A percentile compares a stretch with the other conserved stretches of the same genome.
These are phyloP conservation scores for Didymodactylos carnosus DNA, from an alignment of 2,888 invertebrate species.

Conservation along the genomic window DNA sequence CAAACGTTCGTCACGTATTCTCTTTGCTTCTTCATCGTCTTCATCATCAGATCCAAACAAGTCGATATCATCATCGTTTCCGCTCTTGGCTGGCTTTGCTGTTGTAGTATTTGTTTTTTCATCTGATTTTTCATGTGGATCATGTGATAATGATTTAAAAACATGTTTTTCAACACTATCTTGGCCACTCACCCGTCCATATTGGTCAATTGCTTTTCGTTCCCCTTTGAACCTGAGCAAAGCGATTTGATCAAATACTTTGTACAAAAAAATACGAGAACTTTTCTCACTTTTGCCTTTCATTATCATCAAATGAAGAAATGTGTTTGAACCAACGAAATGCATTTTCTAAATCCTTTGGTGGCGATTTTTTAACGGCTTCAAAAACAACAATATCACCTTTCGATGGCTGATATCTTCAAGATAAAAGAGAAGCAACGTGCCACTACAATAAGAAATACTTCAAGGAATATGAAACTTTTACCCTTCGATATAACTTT, in stretches of 20 bases:
- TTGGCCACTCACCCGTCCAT: background rate
- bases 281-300: background rate
- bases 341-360: slow-evolving; percentile 7
- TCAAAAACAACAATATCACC: slow-evolving; percentile 13
- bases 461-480: no score
- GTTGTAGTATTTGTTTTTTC: no score
- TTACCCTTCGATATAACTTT: background rate
- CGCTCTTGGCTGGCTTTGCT: background rate
- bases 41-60: slow-evolving; percentile 14
- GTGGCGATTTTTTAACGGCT: background rate
- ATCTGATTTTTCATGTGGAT: background rate
- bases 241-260: background rate
- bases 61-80: slow-evolving; percentile 12
- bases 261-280: background rate
- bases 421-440: no score
- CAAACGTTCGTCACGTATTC: slow-evolving; percentile 10
- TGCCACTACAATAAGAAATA: no score
- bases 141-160: no score
- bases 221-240: background rate
- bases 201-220: background rate
- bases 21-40: slow-evolving; percentile 12
- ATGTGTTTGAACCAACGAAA: slow-evolving; percentile 12
- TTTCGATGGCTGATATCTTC: slow-evolving; percentile 4
- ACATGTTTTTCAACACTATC: no score
- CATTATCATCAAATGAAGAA: slow-evolving; percentile 9